These are phyloP conservation scores for Uromys caudimaculatus DNA, from an alignment of 2,797 vertebrate species.

Conservation along the genomic window DNA sequence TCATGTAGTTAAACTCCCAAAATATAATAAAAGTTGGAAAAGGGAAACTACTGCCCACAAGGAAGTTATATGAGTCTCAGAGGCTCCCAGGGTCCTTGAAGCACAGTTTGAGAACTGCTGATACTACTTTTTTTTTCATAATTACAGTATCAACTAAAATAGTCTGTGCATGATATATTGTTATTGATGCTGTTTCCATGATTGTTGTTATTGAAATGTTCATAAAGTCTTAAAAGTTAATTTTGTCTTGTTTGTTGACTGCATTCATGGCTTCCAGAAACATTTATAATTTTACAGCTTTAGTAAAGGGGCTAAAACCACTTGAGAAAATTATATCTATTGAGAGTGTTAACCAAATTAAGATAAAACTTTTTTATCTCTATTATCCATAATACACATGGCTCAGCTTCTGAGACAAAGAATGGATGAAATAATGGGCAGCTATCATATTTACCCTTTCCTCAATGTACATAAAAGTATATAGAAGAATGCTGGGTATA, in stretches of 20 bases:
- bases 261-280: conserved; percentile 60
- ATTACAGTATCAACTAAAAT: conserved; percentile 48
- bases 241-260: conserved; percentile 70
- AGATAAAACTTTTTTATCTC: background rate
- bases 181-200: conserved; percentile 26
- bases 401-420: background rate
- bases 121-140: conserved; percentile 7
- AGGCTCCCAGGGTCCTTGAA: background rate
- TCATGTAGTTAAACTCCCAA: background rate
- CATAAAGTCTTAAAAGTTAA: conserved; percentile 31
- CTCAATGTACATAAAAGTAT: conserved; percentile 28
- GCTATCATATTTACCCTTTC: conserved; percentile 25
- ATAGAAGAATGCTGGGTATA: background rate
- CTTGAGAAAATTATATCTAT: conserved; percentile 37
- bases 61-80: background rate
- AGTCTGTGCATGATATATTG: background rate
- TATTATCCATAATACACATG: conserved; percentile 1
- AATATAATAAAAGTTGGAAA: background rate
- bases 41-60: background rate
- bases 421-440: conserved; percentile 26
- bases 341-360: conserved; percentile 20
- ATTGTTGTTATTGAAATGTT: conserved; percentile 35
- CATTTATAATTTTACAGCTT: background rate
- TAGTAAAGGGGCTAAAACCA: conserved; percentile 49
- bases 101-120: conserved; percentile 67